Percentiles rank a stretch among this genome's conserved stretches.
phyloP scores from a whole-genome alignment of 2,113 vertebrate genomes.

The Aleadryas rufinucha region DNA sequence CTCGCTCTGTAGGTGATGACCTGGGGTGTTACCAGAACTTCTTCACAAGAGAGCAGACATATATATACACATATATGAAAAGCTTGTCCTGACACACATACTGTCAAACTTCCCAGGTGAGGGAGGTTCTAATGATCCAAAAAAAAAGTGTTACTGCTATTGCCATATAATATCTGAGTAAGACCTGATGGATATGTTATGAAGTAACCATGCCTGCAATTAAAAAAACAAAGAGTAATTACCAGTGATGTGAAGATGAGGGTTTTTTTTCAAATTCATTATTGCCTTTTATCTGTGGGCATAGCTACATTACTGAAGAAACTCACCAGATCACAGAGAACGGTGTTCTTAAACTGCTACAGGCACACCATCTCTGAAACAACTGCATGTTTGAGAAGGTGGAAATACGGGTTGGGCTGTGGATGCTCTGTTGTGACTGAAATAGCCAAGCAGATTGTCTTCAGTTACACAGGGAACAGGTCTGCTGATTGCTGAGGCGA shows the following conservation, averaged over 20 bases:
- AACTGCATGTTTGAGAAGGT: background rate
- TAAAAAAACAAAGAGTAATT: background rate
- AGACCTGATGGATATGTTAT: background rate
- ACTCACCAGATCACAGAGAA: fast-evolving
- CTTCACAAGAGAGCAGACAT: background rate
- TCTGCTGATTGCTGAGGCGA: background rate
- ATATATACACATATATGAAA: background rate
- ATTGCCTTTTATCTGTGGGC: background rate
- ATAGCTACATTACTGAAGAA: background rate
- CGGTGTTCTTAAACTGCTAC: background rate
- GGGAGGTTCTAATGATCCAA: background rate
- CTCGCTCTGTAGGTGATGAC: background rate
- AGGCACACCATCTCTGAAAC: background rate
- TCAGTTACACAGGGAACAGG: background rate
- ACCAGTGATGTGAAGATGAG: background rate
- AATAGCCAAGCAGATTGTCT: background rate
- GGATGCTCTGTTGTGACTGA: background rate
- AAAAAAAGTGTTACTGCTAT: background rate
- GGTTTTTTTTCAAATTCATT: background rate
- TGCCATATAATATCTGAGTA: background rate
- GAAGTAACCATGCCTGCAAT: background rate
- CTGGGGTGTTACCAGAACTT: background rate
- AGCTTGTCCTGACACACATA: background rate
- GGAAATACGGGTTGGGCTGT: background rate
- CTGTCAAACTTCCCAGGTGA: background rate